Percentiles rank a stretch among this genome's conserved stretches.
These are phyloP conservation scores for Tretioscincus oriximinensis DNA, from an alignment of 2,113 vertebrate genomes.

Conservation along the genomic window DNA sequence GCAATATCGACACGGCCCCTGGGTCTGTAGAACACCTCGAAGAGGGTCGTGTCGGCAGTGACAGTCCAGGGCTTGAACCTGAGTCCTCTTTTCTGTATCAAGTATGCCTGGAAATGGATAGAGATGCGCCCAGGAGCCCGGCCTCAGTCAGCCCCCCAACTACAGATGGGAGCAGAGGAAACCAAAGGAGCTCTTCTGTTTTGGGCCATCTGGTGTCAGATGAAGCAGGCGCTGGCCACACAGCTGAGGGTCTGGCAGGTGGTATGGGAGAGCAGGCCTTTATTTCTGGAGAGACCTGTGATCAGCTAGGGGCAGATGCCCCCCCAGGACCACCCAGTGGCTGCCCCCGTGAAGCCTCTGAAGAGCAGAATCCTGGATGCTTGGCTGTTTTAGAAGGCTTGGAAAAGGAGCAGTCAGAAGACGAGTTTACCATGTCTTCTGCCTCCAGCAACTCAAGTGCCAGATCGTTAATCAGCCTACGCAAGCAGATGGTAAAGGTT, in stretches of 20 bases:
- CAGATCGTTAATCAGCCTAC: background rate
- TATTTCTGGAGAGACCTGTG: background rate
- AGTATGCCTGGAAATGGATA: slow-evolving; percentile 1
- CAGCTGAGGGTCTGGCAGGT: background rate
- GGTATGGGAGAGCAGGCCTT: background rate
- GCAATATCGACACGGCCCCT: background rate
- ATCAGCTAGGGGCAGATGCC: background rate
- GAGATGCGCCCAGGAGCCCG: background rate
- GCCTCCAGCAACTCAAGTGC: background rate
- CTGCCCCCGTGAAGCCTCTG: slow-evolving; percentile 3
- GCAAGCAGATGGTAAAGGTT: slow-evolving; percentile 3
- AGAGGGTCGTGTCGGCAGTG: background rate
- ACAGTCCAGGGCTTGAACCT: too few relatives aligned
- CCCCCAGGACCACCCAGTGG: background rate
- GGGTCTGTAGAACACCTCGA: background rate
- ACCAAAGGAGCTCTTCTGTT: background rate
- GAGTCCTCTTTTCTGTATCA: slow-evolving; percentile 17
- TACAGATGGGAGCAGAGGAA: background rate
- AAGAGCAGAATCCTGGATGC: slow-evolving; percentile 13
- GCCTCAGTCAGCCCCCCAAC: background rate
- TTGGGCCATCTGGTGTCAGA: background rate
- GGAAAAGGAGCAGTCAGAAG: slow-evolving; percentile 1
- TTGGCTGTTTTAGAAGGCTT: background rate
- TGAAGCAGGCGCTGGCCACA: background rate
- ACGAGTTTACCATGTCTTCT: slow-evolving; percentile 1